Conservation (phyloP, 2,888 invertebrate species). For the Phaedon cochleariae region DNA sequence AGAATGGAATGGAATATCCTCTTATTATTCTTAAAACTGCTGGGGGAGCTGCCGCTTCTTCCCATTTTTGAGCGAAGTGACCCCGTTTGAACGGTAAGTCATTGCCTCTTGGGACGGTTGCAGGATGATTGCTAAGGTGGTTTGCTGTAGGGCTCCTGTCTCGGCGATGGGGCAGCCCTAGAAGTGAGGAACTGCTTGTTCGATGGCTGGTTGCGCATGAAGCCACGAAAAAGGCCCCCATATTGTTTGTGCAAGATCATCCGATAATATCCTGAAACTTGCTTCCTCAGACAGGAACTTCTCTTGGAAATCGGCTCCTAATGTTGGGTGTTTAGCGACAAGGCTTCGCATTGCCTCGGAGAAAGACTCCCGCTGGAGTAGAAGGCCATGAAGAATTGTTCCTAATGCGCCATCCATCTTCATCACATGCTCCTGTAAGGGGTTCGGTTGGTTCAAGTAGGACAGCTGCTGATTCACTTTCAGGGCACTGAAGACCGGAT, state of each 20-base stretch:
- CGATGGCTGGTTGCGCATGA: conserved; percentile 2
- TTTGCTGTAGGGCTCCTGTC: not conserved
- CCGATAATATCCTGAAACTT: conserved; percentile 11
- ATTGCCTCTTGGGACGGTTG: conserved; percentile 13
- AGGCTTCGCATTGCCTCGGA: conserved; percentile 5
- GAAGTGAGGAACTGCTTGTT: conserved; percentile 2
- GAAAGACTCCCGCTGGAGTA: conserved; percentile 23
- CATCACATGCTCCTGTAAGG: conserved; percentile 1
- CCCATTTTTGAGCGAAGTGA: conserved; percentile 22
- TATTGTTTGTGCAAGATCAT: conserved; percentile 24
- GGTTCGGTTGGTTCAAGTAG: not conserved
- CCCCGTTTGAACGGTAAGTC: conserved; percentile 21
- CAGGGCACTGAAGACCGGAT: conserved; percentile 25
- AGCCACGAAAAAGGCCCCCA: conserved; percentile 13
- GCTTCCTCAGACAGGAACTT: not conserved
- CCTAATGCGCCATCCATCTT: conserved; percentile 19
- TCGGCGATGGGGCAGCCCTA: not conserved
- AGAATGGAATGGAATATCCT: conserved; percentile 34
- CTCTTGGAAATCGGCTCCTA: conserved; percentile 1
- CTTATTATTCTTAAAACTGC: conserved; percentile 25
- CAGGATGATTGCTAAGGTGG: not conserved
- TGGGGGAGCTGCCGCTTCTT: conserved; percentile 22
- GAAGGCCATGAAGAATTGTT: conserved; percentile 18
- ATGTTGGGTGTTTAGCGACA: conserved; percentile 7
- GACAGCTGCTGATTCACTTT: conserved; percentile 22